Base-by-base conservation (phyloP, 53 echinoderm and acorn worm genomes). In the Hippasteria phrygiana region DNA sequence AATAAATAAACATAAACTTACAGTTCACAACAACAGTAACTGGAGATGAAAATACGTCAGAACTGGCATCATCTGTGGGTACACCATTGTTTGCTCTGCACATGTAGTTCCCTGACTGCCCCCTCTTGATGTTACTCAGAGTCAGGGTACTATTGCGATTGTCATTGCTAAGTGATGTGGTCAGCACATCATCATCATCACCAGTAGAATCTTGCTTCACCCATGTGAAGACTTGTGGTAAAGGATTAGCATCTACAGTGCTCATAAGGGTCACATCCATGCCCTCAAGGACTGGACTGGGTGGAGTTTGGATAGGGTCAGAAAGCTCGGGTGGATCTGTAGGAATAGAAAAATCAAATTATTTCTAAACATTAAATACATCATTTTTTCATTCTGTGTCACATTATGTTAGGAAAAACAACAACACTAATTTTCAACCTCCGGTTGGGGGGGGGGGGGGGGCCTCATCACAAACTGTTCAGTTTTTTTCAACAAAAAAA, bases 51-150 rank as follows among this genome's bases (percentile, higher is more conserved):
- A 66, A 33, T 31, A 66, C 67, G 2, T 66, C 67, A 66, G 1
- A 3, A 3, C 17, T 3, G 6, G 67, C 2, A 11, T 66, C 5
- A 1, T 35, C 36, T 66, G 67, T 66, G 0, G 67, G 67, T 3
- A 66, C 36, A 2, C 67, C 37, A 12, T 66, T 66, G 34, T 66
- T 66, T 1, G 67, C 36, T 66, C 7, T 66, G 13, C 67, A 66
- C 6, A 14, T 66, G 67, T 66, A 66, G 67, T 66, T 8, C 32
- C 67, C 67, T 33, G 67, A 33, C 0, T 66, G 37, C 36, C 34
- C 67, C 36, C 36, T 66, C 36, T 9, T 66, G 67, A 36, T 36
- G 36, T 35, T 36, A 66, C 34, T 66, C 67, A 66, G 67, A 66
- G 17, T 66, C 36, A 66, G 36, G 6, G 67, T 36, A 8, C 35